Conservation (phyloP, 2,888 invertebrate genomes). For the Napeogenes inachia region DNA sequence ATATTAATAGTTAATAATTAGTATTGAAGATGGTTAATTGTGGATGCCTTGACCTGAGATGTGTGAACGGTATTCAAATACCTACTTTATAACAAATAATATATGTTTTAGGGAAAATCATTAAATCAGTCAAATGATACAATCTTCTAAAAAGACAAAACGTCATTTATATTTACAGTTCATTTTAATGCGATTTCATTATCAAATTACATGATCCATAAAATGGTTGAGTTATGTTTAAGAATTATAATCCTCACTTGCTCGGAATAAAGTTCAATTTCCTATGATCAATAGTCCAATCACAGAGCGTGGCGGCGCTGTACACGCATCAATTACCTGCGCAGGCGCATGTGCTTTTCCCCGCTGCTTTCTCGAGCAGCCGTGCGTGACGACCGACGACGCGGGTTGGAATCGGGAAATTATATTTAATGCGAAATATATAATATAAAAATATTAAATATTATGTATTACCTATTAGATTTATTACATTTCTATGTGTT, state of each 20-base stretch:
- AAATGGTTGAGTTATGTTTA: not conserved
- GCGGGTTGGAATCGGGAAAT: slow-evolving; percentile 6
- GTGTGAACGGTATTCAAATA: no score
- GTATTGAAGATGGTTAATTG: no score
- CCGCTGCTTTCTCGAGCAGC: slow-evolving; percentile 36
- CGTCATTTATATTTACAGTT: no score
- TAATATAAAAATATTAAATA: no score
- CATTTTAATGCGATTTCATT: slow-evolving; percentile 13
- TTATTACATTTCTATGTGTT: no score
- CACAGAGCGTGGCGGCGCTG: not conserved
- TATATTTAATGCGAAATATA: not conserved
- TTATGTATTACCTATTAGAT: no score
- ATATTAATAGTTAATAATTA: no score
- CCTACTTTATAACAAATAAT: no score
- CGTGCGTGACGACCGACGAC: slow-evolving; percentile 32
- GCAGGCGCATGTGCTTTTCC: slow-evolving; percentile 27
- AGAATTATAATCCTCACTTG: not conserved
- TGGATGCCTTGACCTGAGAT: no score
- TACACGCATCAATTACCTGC: slow-evolving; percentile 2
- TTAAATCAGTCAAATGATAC: no score
- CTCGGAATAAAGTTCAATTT: not conserved
- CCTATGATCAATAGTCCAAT: not conserved
- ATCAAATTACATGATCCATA: slow-evolving; percentile 22
- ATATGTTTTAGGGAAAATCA: no score
- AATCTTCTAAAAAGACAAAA: no score